A percentile compares a stretch with the other conserved stretches of the same genome.
These are phyloP conservation scores for Shinisaurus crocodilurus DNA, from an alignment of 2,113 vertebrate genomes.

Conservation along the genomic window DNA sequence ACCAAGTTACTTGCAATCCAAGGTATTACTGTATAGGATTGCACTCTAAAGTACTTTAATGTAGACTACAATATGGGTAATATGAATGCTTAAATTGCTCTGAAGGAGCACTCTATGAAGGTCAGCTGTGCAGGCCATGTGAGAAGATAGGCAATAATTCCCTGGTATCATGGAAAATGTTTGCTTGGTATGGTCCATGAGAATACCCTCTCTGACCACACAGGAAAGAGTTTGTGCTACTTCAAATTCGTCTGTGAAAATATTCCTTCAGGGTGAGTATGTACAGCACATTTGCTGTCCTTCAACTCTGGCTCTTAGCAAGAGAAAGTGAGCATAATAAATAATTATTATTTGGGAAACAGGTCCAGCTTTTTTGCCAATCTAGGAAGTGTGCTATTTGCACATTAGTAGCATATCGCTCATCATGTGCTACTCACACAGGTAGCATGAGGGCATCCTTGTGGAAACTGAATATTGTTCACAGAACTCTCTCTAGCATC, in stretches of 20 bases:
- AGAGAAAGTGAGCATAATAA: not conserved
- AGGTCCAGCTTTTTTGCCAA: not conserved
- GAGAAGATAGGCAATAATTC: not conserved
- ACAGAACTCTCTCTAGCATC: not conserved
- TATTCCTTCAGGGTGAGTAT: not conserved
- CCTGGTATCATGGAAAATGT: not conserved
- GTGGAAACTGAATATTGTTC: not conserved
- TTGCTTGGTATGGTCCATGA: not conserved
- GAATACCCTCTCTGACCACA: not conserved
- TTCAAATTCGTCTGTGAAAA: not conserved
- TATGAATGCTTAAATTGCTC: not conserved
- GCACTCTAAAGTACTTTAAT: not conserved
- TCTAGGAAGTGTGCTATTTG: not conserved
- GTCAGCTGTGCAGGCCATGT: not conserved
- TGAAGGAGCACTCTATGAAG: not conserved
- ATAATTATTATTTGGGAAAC: not conserved
- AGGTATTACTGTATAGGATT: no score
- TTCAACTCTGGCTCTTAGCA: not conserved
- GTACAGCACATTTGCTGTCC: not conserved
- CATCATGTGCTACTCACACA: not conserved
- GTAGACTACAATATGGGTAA: not conserved
- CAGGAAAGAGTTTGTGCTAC: not conserved
- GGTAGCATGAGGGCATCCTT: not conserved
- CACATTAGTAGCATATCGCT: not conserved
- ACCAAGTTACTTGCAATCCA: no score